These are phyloP conservation scores for Porites cylindrica DNA, from an alignment of 92 coral and sea anemone genomes.

Conservation along the genomic window DNA sequence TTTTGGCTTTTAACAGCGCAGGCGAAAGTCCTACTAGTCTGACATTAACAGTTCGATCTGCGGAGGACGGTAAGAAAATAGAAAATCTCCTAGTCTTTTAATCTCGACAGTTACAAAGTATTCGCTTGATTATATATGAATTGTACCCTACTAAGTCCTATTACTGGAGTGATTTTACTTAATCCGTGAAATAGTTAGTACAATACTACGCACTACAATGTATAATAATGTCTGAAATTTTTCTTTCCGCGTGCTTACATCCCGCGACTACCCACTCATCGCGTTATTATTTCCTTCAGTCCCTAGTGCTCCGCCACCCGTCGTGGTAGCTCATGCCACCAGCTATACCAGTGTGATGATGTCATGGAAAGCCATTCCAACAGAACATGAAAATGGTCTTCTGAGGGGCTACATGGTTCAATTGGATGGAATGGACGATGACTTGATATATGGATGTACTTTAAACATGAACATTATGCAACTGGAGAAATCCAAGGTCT, in stretches of 20 bases:
- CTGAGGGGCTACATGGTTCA: background rate
- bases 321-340: slow-evolving; percentile 17
- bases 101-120: too few species aligned
- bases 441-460: background rate
- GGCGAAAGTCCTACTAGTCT: slow-evolving; percentile 79
- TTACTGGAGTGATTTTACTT: too few species aligned
- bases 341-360: slow-evolving; percentile 22
- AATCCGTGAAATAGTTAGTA: too few species aligned
- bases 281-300: background rate
- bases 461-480: background rate
- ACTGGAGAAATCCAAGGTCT: slow-evolving; percentile 7
- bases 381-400: background rate
- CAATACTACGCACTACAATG: too few species aligned
- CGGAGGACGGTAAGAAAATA: slow-evolving; percentile 71
- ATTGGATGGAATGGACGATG: background rate
- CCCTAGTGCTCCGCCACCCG: slow-evolving; percentile 31
- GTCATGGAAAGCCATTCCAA: slow-evolving; percentile 36
- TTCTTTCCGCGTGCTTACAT: too few species aligned
- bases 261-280: too few species aligned
- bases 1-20: slow-evolving; percentile 81
- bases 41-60: slow-evolving; percentile 64
- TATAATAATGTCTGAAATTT: too few species aligned
- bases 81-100: too few species aligned
- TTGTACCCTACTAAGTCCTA: too few species aligned
- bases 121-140: too few species aligned